Evolutionary conservation across 2,888 invertebrate species (phyloP), one percentile per base, ranked within the genome.

Genomic region (Bombylius major): DNA sequence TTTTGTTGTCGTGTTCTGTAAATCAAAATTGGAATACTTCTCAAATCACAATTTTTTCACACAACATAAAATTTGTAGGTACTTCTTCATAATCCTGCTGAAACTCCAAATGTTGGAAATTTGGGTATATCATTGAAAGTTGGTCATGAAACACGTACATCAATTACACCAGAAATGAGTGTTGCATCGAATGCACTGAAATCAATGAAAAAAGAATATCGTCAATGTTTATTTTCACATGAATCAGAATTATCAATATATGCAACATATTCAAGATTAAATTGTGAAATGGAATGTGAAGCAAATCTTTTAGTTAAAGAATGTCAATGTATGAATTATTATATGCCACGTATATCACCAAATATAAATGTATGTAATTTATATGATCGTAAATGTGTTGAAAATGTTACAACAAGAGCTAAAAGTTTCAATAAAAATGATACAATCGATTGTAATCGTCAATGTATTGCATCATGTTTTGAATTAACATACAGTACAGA

Each of bases 251-350:
- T 90, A 53, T 76, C 78, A 7, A 89, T 84, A 67, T 73, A 68
- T 69, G 76, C 85, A 65, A 85, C 86, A 0, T 89, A 89, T 72
- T 87, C 88, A 1, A 81, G 87, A 64, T 81, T 81, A 64, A 89
- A 89, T 69, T 89, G 89, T 65, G 80, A 84, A 66, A 78, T 87
- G 70, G 89, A 89, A 70, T 89, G 89, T 69, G 85, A 87, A 71
- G 85, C 89, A 0, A 82, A 81, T 64, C 83, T 87, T 61, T 75
- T 86, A 60, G 75, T 79, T 44, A 58, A 66, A 7, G 64, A 65
- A 52, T 72, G 72, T 61, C 61, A 64, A n/a, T 74, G 70, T 50
- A 66, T 70, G 4, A 63, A 70, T 4, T 71, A 70, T 58, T 73
- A 71, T 58, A 65, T 71, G 59, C 77, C 76, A 4, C 71, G 70